Conservation (phyloP, 1,140 invertebrate species). For the Calosoma granatense region DNA sequence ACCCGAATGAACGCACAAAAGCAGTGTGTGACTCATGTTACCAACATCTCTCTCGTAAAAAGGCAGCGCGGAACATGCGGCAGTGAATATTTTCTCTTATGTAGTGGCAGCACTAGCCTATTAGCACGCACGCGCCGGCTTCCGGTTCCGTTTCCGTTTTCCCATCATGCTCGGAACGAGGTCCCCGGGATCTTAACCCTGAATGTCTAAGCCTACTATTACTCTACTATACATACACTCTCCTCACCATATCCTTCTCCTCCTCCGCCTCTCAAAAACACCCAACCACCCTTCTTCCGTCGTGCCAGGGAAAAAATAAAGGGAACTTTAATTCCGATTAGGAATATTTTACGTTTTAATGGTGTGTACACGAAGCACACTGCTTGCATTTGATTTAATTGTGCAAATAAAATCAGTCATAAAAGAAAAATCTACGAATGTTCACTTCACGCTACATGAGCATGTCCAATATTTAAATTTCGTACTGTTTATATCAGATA, state of each 20-base stretch:
- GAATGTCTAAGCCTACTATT: no score
- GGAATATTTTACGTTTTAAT: not conserved
- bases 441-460: no score
- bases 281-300: no score
- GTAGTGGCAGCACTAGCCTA: conserved; percentile 16
- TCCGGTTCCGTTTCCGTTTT: conserved; percentile 32
- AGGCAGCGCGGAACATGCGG: not conserved
- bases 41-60: not conserved
- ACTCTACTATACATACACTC: no score
- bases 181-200: conserved; percentile 5
- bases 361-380: not conserved
- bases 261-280: no score
- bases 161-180: no score
- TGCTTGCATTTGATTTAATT: not conserved
- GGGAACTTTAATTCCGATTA: not conserved
- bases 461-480: no score
- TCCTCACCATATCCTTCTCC: no score
- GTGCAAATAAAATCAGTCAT: not conserved
- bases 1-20: not conserved
- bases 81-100: conserved; percentile 2
- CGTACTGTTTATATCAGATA: no score
- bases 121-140: conserved; percentile 33
- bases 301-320: no score
- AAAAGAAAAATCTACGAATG: no score
- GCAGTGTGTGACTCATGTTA: conserved; percentile 3